Evolutionary conservation across 53 echinoderm and acorn worm species (phyloP).

Genomic region (Luidia sarsii): DNA sequence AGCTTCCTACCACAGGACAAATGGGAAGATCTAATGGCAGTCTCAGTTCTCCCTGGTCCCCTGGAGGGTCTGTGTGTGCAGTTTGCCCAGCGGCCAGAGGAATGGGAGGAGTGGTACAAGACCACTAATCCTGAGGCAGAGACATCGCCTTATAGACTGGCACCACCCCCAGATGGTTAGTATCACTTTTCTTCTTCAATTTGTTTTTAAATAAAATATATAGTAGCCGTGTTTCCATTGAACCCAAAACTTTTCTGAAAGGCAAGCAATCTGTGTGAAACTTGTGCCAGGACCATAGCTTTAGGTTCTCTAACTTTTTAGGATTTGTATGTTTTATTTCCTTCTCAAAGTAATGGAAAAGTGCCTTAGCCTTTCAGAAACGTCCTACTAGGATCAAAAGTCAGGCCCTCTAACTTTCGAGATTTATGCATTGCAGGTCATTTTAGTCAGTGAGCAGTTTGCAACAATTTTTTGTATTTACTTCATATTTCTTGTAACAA

Average conservation of each 20-base stretch:
- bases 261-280: not conserved
- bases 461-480: too few species aligned
- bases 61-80: constrained; percentile 89
- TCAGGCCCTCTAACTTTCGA: too few species aligned
- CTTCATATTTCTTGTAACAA: too few species aligned
- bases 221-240: too few species aligned
- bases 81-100: constrained; percentile 74
- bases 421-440: too few species aligned
- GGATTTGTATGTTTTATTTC: not conserved
- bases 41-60: constrained; percentile 96
- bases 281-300: not conserved
- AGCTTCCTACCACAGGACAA: constrained; percentile 76
- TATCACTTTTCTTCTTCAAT: too few species aligned
- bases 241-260: not conserved
- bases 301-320: too few species aligned
- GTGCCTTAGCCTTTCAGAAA: too few species aligned
- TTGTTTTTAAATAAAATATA: too few species aligned
- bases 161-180: constrained; percentile 40
- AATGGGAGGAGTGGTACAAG: constrained; percentile 88
- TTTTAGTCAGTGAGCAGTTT: too few species aligned
- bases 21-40: constrained; percentile 94
- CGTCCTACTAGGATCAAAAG: too few species aligned
- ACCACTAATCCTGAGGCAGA: constrained; percentile 75
- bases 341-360: too few species aligned
- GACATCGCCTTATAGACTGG: constrained; percentile 70